phyloP scores from a whole-genome alignment of 2,888 invertebrate genomes.

The Ophonus ardosiacus region DNA sequence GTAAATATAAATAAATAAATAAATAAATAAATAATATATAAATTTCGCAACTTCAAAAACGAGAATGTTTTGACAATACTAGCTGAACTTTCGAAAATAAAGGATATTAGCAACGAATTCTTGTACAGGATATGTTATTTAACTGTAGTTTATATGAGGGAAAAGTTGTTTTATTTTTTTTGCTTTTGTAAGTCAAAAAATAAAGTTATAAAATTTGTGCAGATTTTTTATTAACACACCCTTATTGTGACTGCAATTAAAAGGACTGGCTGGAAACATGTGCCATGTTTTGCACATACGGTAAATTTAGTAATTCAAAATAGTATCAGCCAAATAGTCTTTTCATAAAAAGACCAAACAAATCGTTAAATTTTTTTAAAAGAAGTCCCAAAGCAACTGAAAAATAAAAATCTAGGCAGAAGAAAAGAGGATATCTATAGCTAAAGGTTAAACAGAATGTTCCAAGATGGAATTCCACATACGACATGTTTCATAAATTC shows the following conservation, averaged over 20 bases:
- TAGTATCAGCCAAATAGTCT: slow-evolving; percentile 60
- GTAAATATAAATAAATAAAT: too few species aligned
- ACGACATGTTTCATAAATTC: slow-evolving; percentile 22
- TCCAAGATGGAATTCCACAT: slow-evolving; percentile 63
- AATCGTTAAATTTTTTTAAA: slow-evolving; percentile 66
- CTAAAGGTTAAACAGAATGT: background rate
- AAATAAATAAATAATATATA: too few species aligned
- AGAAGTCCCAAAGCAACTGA: slow-evolving; percentile 63
- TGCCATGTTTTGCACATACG: background rate
- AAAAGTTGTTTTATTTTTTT: too few species aligned
- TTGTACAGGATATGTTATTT: too few species aligned
- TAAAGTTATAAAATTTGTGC: too few species aligned
- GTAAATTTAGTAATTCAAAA: background rate
- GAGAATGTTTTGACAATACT: too few species aligned
- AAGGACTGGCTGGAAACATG: background rate
- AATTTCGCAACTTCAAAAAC: too few species aligned
- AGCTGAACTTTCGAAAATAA: too few species aligned
- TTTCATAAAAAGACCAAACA: slow-evolving; percentile 65
- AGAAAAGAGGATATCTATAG: slow-evolving; percentile 50
- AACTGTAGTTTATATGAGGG: too few species aligned
- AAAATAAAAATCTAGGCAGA: slow-evolving; percentile 57
- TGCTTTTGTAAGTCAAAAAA: too few species aligned
- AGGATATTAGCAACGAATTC: too few species aligned
- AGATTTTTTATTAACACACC: too few species aligned
- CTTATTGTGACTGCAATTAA: slow-evolving; percentile 60